Base-by-base conservation (phyloP, 1,140 invertebrate species). In the Sycobia sp. region DNA sequence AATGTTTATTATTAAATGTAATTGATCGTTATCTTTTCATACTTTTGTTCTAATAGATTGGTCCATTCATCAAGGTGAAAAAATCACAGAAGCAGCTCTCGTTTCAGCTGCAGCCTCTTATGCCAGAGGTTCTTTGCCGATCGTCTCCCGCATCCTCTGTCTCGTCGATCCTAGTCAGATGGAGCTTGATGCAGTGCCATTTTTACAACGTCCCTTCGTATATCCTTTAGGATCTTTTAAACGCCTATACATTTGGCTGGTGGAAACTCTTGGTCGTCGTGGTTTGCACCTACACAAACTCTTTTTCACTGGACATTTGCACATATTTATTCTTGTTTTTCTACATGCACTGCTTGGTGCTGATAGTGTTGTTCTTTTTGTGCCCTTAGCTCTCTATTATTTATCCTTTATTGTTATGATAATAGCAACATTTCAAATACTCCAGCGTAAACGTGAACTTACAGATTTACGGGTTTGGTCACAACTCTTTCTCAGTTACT, bases 21-120 rank as follows among this genome's bases (percentile, higher is more conserved):
- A n/a, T n/a, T n/a, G n/a, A n/a, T n/a, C n/a, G n/a, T n/a, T n/a
- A n/a, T n/a, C n/a, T n/a, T n/a, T n/a, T n/a, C n/a, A n/a, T n/a
- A 22, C 39, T 53, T 38, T 22, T 46, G 23, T 25, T 60, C 16
- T 61, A 65, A 1, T 34, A 78, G 76, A 73, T 53, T 75, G 78
- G 69, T 74, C 77, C 7, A 84, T 86, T 46, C 79, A 84, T 49
- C 84, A 84, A 55, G 89, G 88, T 34, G 86, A 89, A 38, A 90
- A 92, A 68, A 82, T 94, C 44, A 91, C 89, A 0, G 91, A 94
- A 71, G 90, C 91, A 36, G 87, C 89, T 62, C 72, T 95, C 29
- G 89, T 94, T 0, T 87, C 89, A 3, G 92, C 92, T 1, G 92
- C 93, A 8, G 87, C 89, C 13, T 87, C 89, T 71, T 94, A 94